phyloP scores from a whole-genome alignment of 35 echinoderm and acorn worm genomes.

The Heliocidaris erythrogramma region DNA sequence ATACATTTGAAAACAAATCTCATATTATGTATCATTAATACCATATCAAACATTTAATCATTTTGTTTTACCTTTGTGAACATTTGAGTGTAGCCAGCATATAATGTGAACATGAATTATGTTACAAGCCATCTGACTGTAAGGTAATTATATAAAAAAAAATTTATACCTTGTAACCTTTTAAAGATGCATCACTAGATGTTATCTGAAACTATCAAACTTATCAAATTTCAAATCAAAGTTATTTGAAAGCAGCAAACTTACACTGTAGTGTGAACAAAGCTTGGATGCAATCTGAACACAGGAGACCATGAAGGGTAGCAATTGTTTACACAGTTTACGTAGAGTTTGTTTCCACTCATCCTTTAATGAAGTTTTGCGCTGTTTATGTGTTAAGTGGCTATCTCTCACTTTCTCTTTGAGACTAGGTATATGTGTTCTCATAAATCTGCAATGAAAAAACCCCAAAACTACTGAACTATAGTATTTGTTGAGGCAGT shows the following conservation, averaged over 20 bases:
- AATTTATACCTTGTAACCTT: too few species aligned
- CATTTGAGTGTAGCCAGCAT: too few species aligned
- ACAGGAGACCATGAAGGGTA: constrained; percentile 64
- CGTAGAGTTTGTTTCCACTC: constrained; percentile 54
- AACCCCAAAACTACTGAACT: neutral
- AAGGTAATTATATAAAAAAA: too few species aligned
- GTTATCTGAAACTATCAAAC: too few species aligned
- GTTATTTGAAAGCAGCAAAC: neutral
- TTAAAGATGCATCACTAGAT: too few species aligned
- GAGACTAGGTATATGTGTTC: constrained; percentile 6
- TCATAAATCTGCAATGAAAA: constrained; percentile 34
- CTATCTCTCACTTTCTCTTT: constrained; percentile 12
- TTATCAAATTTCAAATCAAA: too few species aligned
- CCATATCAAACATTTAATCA: too few species aligned
- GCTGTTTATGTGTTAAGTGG: neutral
- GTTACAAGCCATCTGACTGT: too few species aligned
- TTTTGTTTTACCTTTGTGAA: too few species aligned
- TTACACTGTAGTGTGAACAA: constrained; percentile 76
- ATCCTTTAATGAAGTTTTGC: neutral
- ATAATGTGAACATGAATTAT: too few species aligned
- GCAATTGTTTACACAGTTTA: constrained; percentile 57
- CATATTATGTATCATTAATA: too few species aligned
- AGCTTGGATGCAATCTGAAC: constrained; percentile 78
- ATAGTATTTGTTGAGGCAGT: neutral
- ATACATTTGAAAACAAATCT: too few species aligned